phyloP scores from a whole-genome alignment of 2,113 vertebrate genomes.

The Salvelinus fontinalis region DNA sequence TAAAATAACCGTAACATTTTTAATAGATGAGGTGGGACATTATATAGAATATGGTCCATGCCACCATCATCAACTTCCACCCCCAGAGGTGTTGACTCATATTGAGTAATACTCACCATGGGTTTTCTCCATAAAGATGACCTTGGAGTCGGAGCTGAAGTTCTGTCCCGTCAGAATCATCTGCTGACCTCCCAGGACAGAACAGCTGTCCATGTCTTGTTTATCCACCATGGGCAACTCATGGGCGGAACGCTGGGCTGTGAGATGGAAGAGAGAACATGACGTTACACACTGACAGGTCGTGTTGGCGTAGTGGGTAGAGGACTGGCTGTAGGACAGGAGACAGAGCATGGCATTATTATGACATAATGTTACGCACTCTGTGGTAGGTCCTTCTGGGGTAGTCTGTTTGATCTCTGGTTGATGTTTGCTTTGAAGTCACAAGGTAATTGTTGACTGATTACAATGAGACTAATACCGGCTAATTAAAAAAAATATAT shows the following conservation, averaged over 20 bases:
- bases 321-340: neutral
- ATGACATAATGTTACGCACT: too few relatives aligned
- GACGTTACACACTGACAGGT: neutral
- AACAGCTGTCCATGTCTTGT: constrained; percentile 92
- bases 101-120: constrained; percentile 80
- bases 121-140: constrained; percentile 93
- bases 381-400: too few relatives aligned
- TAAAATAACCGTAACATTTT: too few relatives aligned
- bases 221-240: constrained; percentile 98
- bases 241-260: constrained; percentile 96
- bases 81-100: neutral
- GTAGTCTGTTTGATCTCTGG: too few relatives aligned
- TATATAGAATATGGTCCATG: too few relatives aligned
- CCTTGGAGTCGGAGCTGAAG: constrained; percentile 96
- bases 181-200: constrained; percentile 93
- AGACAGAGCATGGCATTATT: too few relatives aligned
- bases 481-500: too few relatives aligned
- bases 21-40: too few relatives aligned
- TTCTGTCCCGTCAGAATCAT: constrained; percentile 98
- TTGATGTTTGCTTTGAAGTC: too few relatives aligned
- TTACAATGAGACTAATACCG: too few relatives aligned
- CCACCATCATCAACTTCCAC: neutral
- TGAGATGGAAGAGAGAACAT: constrained; percentile 30
- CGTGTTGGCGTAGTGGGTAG: neutral
- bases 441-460: too few relatives aligned